Evolutionary conservation across 2,113 vertebrate species (phyloP), one percentile per base, ranked within the genome.

Genomic region (Heliornis fulica): DNA sequence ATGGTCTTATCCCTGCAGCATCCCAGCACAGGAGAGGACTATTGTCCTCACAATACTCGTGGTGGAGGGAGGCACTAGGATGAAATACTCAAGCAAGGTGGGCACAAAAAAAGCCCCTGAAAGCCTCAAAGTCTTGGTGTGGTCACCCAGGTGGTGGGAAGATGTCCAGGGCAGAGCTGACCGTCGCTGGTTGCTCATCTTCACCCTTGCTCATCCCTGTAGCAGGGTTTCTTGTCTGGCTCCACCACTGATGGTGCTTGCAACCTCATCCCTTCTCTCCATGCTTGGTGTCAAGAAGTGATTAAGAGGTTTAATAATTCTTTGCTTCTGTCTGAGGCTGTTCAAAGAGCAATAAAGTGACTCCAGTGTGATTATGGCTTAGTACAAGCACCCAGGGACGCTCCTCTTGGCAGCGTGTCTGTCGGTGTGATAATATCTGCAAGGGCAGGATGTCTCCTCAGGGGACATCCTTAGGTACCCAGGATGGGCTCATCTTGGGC

Each of bases 21-120:
- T 38, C 83, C 45, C 83, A 18, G n/a, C 4, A 4, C 22, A 4
- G 66, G 22, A 64, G 64, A 53, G 41, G 14, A 1, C 20, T 15
- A 1, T 8, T 51, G 36, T 64, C 46, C 48, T 22, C 56, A 20
- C 0, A 1, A 13, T n/a, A 25, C 53, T 41, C 0, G 1, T 0
- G 3, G 32, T 25, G 36, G 51, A 63, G 38, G 18, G 34, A 79
- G 26, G 26, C 31, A n/a, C 28, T 15, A 1, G 19, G 31, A 31
- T 9, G 10, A 48, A 46, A 57, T 32, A 6, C 38, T 38, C 11
- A 1, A 11, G 36, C 11, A 43, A 29, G 7, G 7, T 6, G 56
- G 68, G 31, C 15, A 38, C 38, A 40, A 63, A 65, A n/a, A 76
- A 25, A 20, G 15, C n/a, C 23, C 28, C 60, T 18, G 16, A 25